Percentiles rank a stretch among this genome's conserved stretches.
These are phyloP conservation scores for Drosophila athabasca DNA, from an alignment of 1,140 invertebrate species.

Conservation along the genomic window DNA sequence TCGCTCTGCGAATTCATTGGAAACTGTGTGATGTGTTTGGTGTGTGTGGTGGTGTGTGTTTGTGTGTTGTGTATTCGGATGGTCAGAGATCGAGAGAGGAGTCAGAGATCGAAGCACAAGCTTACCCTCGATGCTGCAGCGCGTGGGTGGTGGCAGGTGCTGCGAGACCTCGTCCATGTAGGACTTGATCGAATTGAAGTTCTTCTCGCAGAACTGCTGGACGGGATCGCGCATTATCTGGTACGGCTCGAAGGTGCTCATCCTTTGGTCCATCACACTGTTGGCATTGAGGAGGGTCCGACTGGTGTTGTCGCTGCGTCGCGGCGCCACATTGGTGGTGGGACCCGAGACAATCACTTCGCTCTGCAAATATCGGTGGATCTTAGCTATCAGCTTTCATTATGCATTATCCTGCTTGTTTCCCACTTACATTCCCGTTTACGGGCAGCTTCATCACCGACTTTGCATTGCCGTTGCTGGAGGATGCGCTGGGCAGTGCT, in stretches of 20 bases:
- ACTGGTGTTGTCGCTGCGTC: slow-evolving; percentile 88
- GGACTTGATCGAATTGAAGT: slow-evolving; percentile 94
- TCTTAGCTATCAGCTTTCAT: neutral
- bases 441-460: slow-evolving; percentile 82
- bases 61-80: neutral
- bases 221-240: slow-evolving; percentile 93
- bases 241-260: slow-evolving; percentile 94
- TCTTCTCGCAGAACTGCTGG: slow-evolving; percentile 97
- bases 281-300: slow-evolving; percentile 88
- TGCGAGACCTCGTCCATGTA: slow-evolving; percentile 95
- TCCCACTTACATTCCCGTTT: slow-evolving; percentile 69
- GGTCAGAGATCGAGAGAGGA: slow-evolving; percentile 25
- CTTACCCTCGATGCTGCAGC: slow-evolving; percentile 95
- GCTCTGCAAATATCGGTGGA: slow-evolving; percentile 38
- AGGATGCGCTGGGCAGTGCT: slow-evolving; percentile 63
- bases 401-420: neutral
- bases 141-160: slow-evolving; percentile 93
- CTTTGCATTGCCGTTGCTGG: slow-evolving; percentile 79
- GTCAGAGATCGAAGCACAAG: slow-evolving; percentile 2
- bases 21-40: slow-evolving; percentile 70
- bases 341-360: slow-evolving; percentile 85
- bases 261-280: slow-evolving; percentile 87
- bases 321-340: slow-evolving; percentile 86
- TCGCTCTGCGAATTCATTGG: slow-evolving; percentile 87
- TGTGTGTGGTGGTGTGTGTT: slow-evolving; percentile 15